Evolutionary conservation across 2,888 invertebrate species (phyloP), one percentile per base, ranked within the genome.

Genomic region (Clunio marinus): DNA sequence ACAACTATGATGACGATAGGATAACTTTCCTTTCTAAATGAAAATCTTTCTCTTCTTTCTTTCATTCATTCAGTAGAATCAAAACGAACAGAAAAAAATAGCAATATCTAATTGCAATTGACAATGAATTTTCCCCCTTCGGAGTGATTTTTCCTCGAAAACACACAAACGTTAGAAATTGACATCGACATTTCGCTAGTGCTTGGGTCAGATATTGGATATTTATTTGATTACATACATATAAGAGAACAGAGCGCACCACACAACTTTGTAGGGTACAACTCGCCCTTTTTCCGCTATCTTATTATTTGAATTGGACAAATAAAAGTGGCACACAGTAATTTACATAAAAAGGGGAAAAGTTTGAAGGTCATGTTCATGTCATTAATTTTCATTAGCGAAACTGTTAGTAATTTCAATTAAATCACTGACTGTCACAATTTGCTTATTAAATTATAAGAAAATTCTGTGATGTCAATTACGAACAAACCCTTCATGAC

Each of bases 51-150:
- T 32, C 32, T 7, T 32, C 32, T 32, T 32, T 32, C 32, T 8
- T 32, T n/a, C n/a, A n/a, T n/a, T n/a, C n/a, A n/a, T n/a, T n/a
- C n/a, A n/a, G n/a, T n/a, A n/a, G n/a, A n/a, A n/a, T n/a, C n/a
- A n/a, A n/a, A n/a, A n/a, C n/a, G n/a, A n/a, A n/a, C 32, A 32
- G 8, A 32, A 8, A 32, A 32, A 8, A 32, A 35, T 13, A 35
- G 32, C 59, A 59, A 59, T 32, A n/a, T n/a, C n/a, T 57, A 59
- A 59, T 59, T 59, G 59, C 59, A 59, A 59, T 59, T 59, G 59
- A 59, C 59, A 59, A 59, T 17, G n/a, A 32, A 59, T 28, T 59
- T 28, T 35, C 24, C 28, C 32, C 20, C 35, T 22, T 22, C 59
- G 17, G 1, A 25, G n/a, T 57, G n/a, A n/a, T n/a, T n/a, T n/a